These are phyloP conservation scores for Neria commutata DNA, from an alignment of 2,888 invertebrate species.

Conservation along the genomic window DNA sequence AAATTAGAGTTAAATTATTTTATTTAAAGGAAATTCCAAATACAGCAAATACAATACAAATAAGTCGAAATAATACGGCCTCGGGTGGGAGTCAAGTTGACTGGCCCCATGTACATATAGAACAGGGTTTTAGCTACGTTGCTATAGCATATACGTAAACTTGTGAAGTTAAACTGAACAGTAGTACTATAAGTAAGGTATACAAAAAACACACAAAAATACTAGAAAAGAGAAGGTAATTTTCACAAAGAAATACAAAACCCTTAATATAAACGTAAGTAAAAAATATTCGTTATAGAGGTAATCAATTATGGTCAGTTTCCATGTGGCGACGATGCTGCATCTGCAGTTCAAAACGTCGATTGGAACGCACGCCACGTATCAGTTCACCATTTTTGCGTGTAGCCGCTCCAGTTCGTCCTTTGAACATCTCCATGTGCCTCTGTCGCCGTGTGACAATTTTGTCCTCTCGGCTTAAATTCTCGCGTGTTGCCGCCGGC, in stretches of 20 bases:
- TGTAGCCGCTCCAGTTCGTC: slow-evolving; percentile 29
- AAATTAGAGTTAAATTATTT: too few relatives aligned
- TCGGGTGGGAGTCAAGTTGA: too few relatives aligned
- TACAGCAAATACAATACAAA: too few relatives aligned
- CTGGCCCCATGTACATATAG: too few relatives aligned
- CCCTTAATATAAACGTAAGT: slow-evolving; percentile 2
- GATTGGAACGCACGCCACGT: slow-evolving; percentile 73
- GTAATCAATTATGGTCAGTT: slow-evolving; percentile 26
- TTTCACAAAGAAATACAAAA: not conserved
- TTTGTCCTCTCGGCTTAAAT: too few relatives aligned
- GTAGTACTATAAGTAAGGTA: too few relatives aligned
- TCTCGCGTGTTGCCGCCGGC: slow-evolving; percentile 7
- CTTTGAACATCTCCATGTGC: slow-evolving; percentile 55
- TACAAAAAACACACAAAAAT: slow-evolving; percentile 1
- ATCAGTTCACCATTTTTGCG: slow-evolving; percentile 50
- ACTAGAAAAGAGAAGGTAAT: not conserved
- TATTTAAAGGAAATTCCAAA: too few relatives aligned
- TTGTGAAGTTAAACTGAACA: too few relatives aligned
- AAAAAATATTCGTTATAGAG: not conserved
- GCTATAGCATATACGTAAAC: too few relatives aligned
- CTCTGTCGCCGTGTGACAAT: slow-evolving; percentile 46
- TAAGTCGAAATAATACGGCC: too few relatives aligned
- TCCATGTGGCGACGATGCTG: slow-evolving; percentile 65
- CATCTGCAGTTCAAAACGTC: slow-evolving; percentile 77
- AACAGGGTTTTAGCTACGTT: too few relatives aligned